Evolutionary conservation across 2,888 invertebrate genomes (phyloP), one percentile per base, ranked within the genome.

Genomic region (Sminthurinus aureus): DNA sequence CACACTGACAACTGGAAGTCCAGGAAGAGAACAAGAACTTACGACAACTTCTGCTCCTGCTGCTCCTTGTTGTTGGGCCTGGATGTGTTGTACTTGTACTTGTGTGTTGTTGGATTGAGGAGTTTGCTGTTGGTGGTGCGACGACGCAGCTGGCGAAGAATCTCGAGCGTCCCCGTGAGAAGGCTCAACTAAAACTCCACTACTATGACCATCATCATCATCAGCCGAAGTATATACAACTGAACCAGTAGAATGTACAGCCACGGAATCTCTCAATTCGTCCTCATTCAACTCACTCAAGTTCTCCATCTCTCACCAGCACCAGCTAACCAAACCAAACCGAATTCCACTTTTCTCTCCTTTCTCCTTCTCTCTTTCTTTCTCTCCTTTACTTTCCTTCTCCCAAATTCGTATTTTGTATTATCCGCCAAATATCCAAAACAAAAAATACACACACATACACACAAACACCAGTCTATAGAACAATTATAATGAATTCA

Each of bases 211-310:
- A 79, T 79, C 22, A 64, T 64, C n/a, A 67, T 67, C 22, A 67
- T 67, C 20, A 67, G 67, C n/a, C n/a, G 75, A 18, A 8, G 75
- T 71, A 2, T 15, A 38, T 15, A 38, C 51, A n/a, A 52, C 76
- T 15, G 26, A 18, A n/a, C 64, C 11, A 20, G 77, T n/a, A 20
- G 78, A n/a, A 20, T 58, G 20, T 64, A 26, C 20, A 18, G 66
- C 12, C 24, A 13, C 51, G 81, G 50, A 73, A 24, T 52, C 74
- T 78, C 83, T 9, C 66, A 83, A 73, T 51, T 83, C 76, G 73
- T 83, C 79, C 77, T 82, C 82, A 82, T 77, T 82, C 69, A 83
- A 73, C 73, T 83, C 83, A 79, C 83, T 79, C 83, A 83, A 73
- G 58, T 79, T 79, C 71, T 83, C 79, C 79, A 79, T 79, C 73